Evolutionary conservation across 2,888 invertebrate genomes (phyloP), one percentile per base, ranked within the genome.

Genomic region (Lutraria lutraria): DNA sequence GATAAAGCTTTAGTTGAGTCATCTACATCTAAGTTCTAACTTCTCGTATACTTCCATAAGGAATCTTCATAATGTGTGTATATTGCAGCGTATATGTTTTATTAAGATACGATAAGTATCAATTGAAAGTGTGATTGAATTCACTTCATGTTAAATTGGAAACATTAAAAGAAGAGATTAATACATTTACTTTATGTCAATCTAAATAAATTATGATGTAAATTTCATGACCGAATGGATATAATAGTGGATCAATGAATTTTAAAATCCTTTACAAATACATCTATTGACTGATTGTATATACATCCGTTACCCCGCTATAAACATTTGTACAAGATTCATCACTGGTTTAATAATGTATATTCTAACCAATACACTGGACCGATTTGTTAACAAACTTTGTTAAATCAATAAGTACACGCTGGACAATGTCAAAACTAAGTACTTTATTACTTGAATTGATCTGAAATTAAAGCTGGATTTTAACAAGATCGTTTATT

Each of bases 211-310:
- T n/a, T n/a, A 31, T 76, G 16, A 76, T 76, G 25, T 34, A 76
- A 25, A 76, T 76, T 76, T 76, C 19, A 76, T 76, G 29, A 34
- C 76, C 0, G 31, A 4, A 16, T 76, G 31, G 29, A 76, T 34
- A 34, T 76, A 34, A 76, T 76, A 31, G 29, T 3, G 76, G 72
- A 76, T 76, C 76, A 76, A 76, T 76, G 31, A 19, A 34, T 29
- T 31, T 19, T 34, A 56, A 76, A 76, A 34, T 34, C 76, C 34
- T 76, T 12, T 76, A 34, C 76, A 76, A 76, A 76, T 76, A 34
- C 31, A 76, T 34, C 25, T 12, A 76, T 31, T 76, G 76, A 76
- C 76, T 31, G 34, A 34, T 16, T 15, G 2, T 43, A 43, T 43
- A 76, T 31, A 76, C 29, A 76, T 31, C 31, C 29, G 34, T 76